Percentiles rank a stretch among this genome's conserved stretches.
Evolutionary conservation across 2,113 vertebrate genomes (phyloP).

Genomic region (Agelaius phoeniceus): DNA sequence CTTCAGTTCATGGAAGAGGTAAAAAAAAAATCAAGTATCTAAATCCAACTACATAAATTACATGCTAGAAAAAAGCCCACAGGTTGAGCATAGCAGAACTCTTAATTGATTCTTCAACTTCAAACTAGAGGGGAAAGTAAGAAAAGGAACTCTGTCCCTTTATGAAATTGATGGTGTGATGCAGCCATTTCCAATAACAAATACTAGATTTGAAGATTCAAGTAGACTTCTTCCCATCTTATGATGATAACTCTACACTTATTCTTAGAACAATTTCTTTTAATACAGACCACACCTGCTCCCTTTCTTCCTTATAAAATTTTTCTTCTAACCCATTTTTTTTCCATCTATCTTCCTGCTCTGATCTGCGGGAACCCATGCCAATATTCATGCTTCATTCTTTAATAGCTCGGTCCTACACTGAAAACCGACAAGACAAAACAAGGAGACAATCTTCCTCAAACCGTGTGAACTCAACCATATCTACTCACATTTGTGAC

Average conservation of each 20-base stretch:
- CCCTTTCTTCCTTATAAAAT: not conserved
- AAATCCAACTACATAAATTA: not conserved
- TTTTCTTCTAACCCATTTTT: not conserved
- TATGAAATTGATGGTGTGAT: not conserved
- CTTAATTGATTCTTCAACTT: not conserved
- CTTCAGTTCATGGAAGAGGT: not conserved
- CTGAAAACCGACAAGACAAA: not conserved
- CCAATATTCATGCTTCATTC: conserved; percentile 48
- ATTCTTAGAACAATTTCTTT: not conserved
- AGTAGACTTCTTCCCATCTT: not conserved
- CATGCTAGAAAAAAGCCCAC: accelerated
- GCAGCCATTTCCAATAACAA: not conserved
- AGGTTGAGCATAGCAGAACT: not conserved
- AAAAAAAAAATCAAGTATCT: not conserved
- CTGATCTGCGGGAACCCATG: not conserved
- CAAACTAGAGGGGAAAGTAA: not conserved
- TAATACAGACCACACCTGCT: conserved; percentile 14
- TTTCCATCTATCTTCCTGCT: not conserved
- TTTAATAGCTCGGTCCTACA: not conserved
- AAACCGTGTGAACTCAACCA: conserved; percentile 41
- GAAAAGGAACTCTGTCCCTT: not conserved
- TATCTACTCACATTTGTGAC: conserved; percentile 27
- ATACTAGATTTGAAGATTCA: not conserved
- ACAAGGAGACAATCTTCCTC: conserved; percentile 17
- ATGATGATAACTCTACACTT: not conserved